phyloP scores from a whole-genome alignment of 2,888 invertebrate genomes.

The Spisula solida region DNA sequence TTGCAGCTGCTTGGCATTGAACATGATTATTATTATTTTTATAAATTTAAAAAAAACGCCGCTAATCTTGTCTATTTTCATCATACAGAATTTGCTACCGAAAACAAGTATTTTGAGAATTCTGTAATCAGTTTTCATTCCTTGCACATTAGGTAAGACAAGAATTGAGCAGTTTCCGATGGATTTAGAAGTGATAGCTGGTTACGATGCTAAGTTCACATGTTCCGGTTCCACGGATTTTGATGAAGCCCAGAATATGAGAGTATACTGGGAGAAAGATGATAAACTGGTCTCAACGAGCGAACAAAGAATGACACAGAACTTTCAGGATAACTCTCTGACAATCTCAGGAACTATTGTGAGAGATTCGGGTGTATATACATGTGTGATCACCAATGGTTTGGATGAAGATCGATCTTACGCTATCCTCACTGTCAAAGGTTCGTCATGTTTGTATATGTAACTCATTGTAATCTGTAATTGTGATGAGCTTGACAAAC shows the following conservation, averaged over 20 bases:
- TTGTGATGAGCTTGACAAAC: too few species aligned
- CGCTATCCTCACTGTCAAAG: slow-evolving; percentile 97
- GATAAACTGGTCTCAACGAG: slow-evolving; percentile 95
- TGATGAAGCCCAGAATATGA: slow-evolving; percentile 90
- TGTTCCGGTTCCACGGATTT: slow-evolving; percentile 98
- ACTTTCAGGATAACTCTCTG: slow-evolving; percentile 93
- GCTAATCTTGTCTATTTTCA: too few species aligned
- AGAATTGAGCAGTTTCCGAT: slow-evolving; percentile 92
- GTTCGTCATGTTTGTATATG: slow-evolving; percentile 86
- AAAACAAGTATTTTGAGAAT: too few species aligned
- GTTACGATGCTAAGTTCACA: slow-evolving; percentile 95
- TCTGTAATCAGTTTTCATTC: neutral
- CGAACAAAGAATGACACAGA: slow-evolving; percentile 86
- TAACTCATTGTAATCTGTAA: too few species aligned
- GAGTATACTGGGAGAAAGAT: slow-evolving; percentile 93
- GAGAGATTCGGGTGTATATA: slow-evolving; percentile 97
- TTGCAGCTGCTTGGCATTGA: too few species aligned
- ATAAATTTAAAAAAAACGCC: too few species aligned
- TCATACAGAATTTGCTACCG: too few species aligned
- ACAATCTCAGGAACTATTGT: slow-evolving; percentile 97
- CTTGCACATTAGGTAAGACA: slow-evolving; percentile 80
- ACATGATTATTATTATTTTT: too few species aligned
- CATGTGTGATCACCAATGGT: slow-evolving; percentile 96
- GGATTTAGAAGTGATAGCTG: slow-evolving; percentile 97
- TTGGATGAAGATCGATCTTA: slow-evolving; percentile 95